Evolutionary conservation across 30 jellyfish, hydroid and myxozoan species (phyloP), one percentile per base, ranked within the genome.

Genomic region (Aurelia sp.): DNA sequence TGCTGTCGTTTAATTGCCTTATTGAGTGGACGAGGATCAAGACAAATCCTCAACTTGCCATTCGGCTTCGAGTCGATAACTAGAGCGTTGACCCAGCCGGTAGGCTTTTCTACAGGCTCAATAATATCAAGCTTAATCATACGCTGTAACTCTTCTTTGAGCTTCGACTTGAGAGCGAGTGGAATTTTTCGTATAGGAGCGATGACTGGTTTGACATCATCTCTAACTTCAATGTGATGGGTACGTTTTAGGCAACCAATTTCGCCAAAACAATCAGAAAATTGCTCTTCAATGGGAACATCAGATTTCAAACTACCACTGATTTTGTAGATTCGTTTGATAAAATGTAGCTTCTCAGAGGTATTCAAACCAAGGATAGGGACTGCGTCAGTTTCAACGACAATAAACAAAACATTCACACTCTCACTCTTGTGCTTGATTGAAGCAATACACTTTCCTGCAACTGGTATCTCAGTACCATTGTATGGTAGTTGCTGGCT

Each of bases 21-120:
- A 81, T 81, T 93, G 58, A 89, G 91, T 21, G 82, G 78, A 9
- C 76, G 94, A 19, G 97, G 97, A 72, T 92, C 98, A 12, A 84
- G 64, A 58, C 97, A 92, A 22, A 89, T 62, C 61, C 93, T 55
- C n/a, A 92, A 80, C 62, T 74, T 79, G 31, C 98, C 98, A 78
- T 83, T 89, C 19, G 97, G 81, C 65, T 92, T 92, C 15, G 64
- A 33, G 3, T 1, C 94, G 6, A 84, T 44, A 23, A 81, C 98
- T 51, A 89, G 79, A 23, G 94, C 73, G 63, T 59, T 80, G 19
- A 83, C 98, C 96, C 96, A 88, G 58, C 82, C 97, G 48, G 96
- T 81, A 19, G 96, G 96, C 82, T 87, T 84, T 0, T 48, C 73
- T 13, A 92, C 97, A 22, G 81, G 73, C 23, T 37, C 61, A 33